A percentile compares a stretch with the other conserved stretches of the same genome.
These are phyloP conservation scores for Parus major DNA, from an alignment of 2,113 vertebrate species.

Conservation along the genomic window DNA sequence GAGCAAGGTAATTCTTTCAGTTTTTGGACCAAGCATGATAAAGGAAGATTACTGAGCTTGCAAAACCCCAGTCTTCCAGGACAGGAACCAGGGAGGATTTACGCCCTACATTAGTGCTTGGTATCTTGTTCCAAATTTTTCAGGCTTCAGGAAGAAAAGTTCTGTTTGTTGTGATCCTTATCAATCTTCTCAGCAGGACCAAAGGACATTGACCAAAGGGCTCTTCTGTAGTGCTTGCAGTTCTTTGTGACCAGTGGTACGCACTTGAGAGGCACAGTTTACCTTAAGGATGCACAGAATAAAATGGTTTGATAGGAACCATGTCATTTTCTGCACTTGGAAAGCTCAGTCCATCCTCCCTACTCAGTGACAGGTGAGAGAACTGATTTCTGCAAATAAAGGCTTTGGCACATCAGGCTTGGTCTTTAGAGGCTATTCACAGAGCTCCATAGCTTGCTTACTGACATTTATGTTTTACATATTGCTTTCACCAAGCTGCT, in stretches of 20 bases:
- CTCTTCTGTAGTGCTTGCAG: not conserved
- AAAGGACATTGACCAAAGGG: not conserved
- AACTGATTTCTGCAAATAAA: not conserved
- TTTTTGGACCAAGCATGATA: not conserved
- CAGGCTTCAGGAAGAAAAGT: not conserved
- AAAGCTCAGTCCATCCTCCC: not conserved
- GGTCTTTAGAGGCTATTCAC: conserved; percentile 12
- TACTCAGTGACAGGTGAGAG: not conserved
- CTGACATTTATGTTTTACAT: not conserved
- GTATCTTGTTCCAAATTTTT: not conserved
- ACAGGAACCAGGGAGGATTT: not conserved
- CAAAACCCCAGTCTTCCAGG: not conserved
- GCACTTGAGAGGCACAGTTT: not conserved
- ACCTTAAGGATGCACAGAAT: not conserved
- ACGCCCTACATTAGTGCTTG: not conserved
- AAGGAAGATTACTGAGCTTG: not conserved
- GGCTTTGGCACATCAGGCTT: not conserved
- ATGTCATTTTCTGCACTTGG: not conserved
- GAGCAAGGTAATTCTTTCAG: not conserved
- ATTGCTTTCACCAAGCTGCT: not conserved
- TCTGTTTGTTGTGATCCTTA: not conserved
- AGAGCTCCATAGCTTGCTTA: not conserved
- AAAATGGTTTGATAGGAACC: not conserved
- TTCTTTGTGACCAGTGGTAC: not conserved
- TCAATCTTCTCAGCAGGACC: not conserved